Conservation (phyloP, 1,140 invertebrate species). For the Lepidurus arcticus region DNA sequence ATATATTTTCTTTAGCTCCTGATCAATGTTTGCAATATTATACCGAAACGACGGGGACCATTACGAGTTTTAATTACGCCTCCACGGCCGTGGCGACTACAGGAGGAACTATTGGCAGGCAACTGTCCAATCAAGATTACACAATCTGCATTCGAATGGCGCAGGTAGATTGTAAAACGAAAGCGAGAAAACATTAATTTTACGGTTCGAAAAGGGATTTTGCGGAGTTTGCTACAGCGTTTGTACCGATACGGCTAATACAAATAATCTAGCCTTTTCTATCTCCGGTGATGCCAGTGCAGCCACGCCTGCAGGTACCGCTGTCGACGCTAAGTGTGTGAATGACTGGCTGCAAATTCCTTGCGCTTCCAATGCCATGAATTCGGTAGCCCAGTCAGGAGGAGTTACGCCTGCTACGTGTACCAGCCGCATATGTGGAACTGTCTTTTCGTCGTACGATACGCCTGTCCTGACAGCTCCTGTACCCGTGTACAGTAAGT, state of each 20-base stretch:
- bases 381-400: background rate
- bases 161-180: background rate
- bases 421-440: slow-evolving; percentile 22
- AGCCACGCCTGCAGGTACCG: background rate
- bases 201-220: slow-evolving; percentile 7
- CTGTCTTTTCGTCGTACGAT: background rate
- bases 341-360: slow-evolving; percentile 27
- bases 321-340: background rate
- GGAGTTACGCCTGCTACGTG: background rate
- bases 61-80: slow-evolving; percentile 71
- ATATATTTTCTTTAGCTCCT: slow-evolving; percentile 31
- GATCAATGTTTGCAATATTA: slow-evolving; percentile 66
- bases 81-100: slow-evolving; percentile 43
- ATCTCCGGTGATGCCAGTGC: slow-evolving; percentile 18
- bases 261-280: background rate
- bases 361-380: slow-evolving; percentile 24
- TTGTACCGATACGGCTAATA: slow-evolving; percentile 20
- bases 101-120: slow-evolving; percentile 42
- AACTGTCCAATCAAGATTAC: slow-evolving; percentile 31
- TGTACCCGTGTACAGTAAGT: slow-evolving; percentile 22
- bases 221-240: slow-evolving; percentile 21
- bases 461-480: background rate
- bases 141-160: slow-evolving; percentile 31
- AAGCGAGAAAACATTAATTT: background rate
- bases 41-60: slow-evolving; percentile 55